These are phyloP conservation scores for Drosophila algonquin DNA, from an alignment of 2,888 invertebrate species.

Conservation along the genomic window DNA sequence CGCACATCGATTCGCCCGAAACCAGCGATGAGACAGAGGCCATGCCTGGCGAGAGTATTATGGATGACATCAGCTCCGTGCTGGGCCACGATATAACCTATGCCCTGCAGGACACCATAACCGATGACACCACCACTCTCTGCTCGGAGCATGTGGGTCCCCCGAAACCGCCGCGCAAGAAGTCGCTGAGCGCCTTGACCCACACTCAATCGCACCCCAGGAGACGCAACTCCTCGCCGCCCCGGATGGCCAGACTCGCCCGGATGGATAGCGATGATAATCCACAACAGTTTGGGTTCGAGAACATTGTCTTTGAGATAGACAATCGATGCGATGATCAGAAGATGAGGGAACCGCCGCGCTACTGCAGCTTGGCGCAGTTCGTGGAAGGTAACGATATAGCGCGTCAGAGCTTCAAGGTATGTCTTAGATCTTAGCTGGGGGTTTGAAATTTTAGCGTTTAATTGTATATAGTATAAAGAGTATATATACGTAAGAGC, in stretches of 20 bases:
- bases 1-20: conserved; percentile 93
- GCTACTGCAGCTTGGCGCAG: conserved; percentile 91
- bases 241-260: conserved; percentile 83
- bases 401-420: conserved; percentile 90
- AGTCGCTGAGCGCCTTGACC: conserved; percentile 58
- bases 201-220: conserved; percentile 69
- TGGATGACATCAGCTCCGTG: conserved; percentile 91
- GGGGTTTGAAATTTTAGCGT: conserved; percentile 25
- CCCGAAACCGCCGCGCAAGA: conserved; percentile 71
- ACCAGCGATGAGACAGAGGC: conserved; percentile 90
- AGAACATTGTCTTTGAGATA: conserved; percentile 88
- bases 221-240: conserved; percentile 85
- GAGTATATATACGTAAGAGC: conserved; percentile 30
- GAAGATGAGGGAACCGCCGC: conserved; percentile 85
- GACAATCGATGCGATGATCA: conserved; percentile 85
- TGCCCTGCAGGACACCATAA: conserved; percentile 89
- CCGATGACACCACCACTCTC: conserved; percentile 89
- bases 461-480: conserved; percentile 40
- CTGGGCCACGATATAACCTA: conserved; percentile 88
- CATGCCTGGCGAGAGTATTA: conserved; percentile 90
- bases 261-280: conserved; percentile 84
- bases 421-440: conserved; percentile 54
- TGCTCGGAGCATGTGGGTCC: conserved; percentile 84
- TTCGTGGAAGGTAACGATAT: conserved; percentile 94
- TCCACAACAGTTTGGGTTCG: conserved; percentile 87